Base-by-base conservation (phyloP, 2,888 invertebrate genomes). In the Tanypteryx hageni region DNA sequence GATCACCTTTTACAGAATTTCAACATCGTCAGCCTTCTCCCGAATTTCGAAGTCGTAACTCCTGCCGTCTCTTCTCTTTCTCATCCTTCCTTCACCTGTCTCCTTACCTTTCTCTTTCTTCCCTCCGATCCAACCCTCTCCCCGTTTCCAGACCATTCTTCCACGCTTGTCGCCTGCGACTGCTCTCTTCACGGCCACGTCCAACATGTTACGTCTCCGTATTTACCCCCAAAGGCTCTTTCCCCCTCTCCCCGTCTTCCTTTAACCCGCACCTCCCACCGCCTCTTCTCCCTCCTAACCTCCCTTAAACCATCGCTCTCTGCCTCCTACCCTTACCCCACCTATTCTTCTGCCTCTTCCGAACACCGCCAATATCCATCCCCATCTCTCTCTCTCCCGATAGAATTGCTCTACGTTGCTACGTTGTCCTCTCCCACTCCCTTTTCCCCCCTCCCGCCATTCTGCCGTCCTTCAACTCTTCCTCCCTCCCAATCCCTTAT, bases 401-500 rank as follows among this genome's bases (percentile, higher is more conserved):
- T 83, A n/a, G 83, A 44, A 83, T 82, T 82, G 82, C 82, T 31
- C 82, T 31, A 57, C 83, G 83, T 16, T 18, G n/a, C 16, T 57
- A 16, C 83, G 44, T 83, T 31, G 56, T 83, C 76, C 76, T 57
- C 27, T 9, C 57, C 82, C 31, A 16, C 56, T n/a, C 83, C 57
- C 31, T 13, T 18, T 31, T 44, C 31, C 22, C 82, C 13, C 82
- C 82, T 44, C 44, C 16, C 57, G 11, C 57, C 16, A 18, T 44
- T n/a, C 82, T 44, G 14, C 16, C 57, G 11, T 18, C 16, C 0
- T 44, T n/a, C 18, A 10, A 16, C 82, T n/a, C 31, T n/a, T 7
- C 56, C 83, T 83, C 83, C 31, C 13, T 82, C 31, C 44, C 44
- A 2, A 18, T 10, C 83, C 83, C 83, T 83, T 83, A 57, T 83